These are phyloP conservation scores for Agapostemon virescens DNA, from an alignment of 2,888 invertebrate genomes.

Conservation along the genomic window DNA sequence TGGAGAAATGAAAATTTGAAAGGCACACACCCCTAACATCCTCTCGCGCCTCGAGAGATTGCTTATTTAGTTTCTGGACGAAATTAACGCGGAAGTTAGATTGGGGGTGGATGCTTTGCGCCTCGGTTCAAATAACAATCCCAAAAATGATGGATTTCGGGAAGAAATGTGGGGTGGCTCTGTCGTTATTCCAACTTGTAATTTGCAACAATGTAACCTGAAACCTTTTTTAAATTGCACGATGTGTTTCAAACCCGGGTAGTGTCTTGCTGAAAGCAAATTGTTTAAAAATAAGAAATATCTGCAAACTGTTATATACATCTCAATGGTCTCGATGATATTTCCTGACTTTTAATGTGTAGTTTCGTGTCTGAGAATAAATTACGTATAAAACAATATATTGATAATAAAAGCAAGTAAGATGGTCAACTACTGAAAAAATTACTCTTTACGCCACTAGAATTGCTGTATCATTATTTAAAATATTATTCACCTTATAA, in stretches of 20 bases:
- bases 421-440: not conserved
- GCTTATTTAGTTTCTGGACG: slow-evolving; percentile 10
- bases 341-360: not conserved
- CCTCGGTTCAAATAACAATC: not conserved
- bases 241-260: too few relatives aligned
- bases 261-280: too few relatives aligned
- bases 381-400: not conserved
- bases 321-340: not conserved
- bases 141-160: too few relatives aligned
- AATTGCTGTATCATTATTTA: too few relatives aligned
- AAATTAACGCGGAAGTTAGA: slow-evolving; percentile 5
- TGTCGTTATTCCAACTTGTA: too few relatives aligned
- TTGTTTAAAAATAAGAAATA: too few relatives aligned
- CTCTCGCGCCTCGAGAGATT: not conserved
- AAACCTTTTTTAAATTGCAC: too few relatives aligned
- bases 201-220: too few relatives aligned
- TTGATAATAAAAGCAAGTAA: not conserved
- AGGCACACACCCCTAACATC: not conserved
- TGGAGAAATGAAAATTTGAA: slow-evolving; percentile 37
- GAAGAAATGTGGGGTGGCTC: not conserved
- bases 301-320: not conserved
- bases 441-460: not conserved
- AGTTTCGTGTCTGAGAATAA: not conserved
- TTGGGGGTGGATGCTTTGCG: not conserved
- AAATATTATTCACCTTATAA: too few relatives aligned